phyloP scores from a whole-genome alignment of 2,797 vertebrate genomes.

The Strix occidentalis region DNA sequence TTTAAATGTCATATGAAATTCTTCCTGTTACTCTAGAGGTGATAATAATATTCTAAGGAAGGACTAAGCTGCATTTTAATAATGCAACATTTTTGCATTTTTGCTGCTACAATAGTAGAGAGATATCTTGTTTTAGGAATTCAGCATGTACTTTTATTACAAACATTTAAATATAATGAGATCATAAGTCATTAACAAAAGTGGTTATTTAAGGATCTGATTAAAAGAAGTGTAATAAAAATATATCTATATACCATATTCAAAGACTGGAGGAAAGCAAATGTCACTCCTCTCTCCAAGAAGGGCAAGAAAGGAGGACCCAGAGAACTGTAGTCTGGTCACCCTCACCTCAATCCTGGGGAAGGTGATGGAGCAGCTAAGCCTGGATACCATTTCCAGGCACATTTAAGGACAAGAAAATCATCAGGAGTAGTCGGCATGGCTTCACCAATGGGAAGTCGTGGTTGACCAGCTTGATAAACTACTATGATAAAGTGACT shows the following conservation, averaged over 20 bases:
- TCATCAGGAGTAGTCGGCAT: neutral
- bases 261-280: neutral
- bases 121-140: neutral
- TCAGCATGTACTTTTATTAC: neutral
- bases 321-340: neutral
- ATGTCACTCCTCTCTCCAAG: neutral
- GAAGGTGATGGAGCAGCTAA: neutral
- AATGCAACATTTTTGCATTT: neutral
- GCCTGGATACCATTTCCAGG: neutral
- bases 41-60: neutral
- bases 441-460: neutral
- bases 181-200: neutral
- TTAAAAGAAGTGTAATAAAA: neutral
- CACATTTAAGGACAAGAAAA: neutral
- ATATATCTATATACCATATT: neutral
- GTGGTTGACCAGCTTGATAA: neutral
- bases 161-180: neutral
- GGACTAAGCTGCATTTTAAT: neutral
- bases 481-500: neutral
- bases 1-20: neutral
- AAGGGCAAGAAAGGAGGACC: neutral
- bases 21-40: neutral
- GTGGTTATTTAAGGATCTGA: neutral
- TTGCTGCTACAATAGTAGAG: neutral
- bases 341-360: accelerated